Evolutionary conservation across 53 echinoderm and acorn worm genomes (phyloP), one percentile per base, ranked within the genome.

Genomic region (Stichopus horrens): DNA sequence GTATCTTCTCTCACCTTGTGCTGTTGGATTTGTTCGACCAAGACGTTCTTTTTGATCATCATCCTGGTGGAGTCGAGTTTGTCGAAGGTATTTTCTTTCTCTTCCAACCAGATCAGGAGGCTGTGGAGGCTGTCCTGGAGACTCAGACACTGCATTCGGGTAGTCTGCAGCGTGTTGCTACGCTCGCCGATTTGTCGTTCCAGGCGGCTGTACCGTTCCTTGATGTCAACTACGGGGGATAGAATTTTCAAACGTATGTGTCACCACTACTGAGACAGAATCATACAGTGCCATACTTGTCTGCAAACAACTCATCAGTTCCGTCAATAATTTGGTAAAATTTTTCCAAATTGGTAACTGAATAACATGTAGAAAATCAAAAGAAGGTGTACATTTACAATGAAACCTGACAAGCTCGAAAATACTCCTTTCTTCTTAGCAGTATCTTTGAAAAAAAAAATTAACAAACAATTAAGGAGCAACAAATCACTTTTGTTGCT

Each of bases 101-200:
- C 99, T 76, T 98, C 99, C 90, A 98, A 92, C 99, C 99, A 98
- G 90, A 93, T 98, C 71, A 98, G 91, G 20, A 95, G 99, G 37
- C 94, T 92, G 76, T 98, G 94, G 4, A 98, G 93, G 88, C 93
- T 91, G 90, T 96, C 96, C 88, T 93, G 95, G 55, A 98, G 92
- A 76, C 99, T 95, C 76, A 93, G 99, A 74, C 93, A 94, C 92
- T 98, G 94, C 94, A 94, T 98, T 74, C 96, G 94, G 2, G 99
- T 95, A 88, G 91, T 90, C 92, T 98, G 99, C 21, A 98, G 90
- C 5, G 90, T 93, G 94, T 96, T 94, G 92, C 95, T 95, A 51
- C 99, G 90, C 86, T 98, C 96, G 0, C 94, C 96, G 53, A 95
- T 93, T 88, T 94, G 94, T 0, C 92, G 89, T 89, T 96, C 94